Conservation (phyloP, 2,113 vertebrate species). For the Megaceryle maxima region DNA sequence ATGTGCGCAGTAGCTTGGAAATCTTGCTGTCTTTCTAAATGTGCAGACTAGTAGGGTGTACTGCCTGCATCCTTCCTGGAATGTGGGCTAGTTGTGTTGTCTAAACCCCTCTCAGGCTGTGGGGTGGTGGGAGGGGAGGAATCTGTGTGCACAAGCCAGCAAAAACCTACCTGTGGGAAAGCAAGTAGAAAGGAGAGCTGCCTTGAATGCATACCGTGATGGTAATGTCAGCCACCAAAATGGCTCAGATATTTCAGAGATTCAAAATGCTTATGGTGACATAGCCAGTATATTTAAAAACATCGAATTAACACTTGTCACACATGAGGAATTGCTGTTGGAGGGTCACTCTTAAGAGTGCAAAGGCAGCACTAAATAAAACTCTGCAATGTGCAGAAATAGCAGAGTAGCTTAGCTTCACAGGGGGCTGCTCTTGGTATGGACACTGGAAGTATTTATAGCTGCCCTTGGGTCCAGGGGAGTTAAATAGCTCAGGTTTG, state of each 20-base stretch:
- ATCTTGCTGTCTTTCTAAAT: not conserved
- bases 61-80: not conserved
- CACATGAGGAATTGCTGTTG: not conserved
- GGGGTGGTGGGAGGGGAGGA: fast-evolving
- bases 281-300: not conserved
- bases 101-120: not conserved
- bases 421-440: not conserved
- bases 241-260: not conserved
- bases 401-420: not conserved
- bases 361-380: not conserved
- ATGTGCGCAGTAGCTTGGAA: not conserved
- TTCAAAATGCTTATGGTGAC: not conserved
- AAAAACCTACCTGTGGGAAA: not conserved
- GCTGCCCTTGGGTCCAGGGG: not conserved
- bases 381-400: not conserved
- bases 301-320: not conserved
- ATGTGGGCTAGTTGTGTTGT: not conserved
- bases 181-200: not conserved
- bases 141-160: not conserved
- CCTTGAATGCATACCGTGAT: not conserved
- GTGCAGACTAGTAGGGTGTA: not conserved
- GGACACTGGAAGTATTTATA: not conserved
- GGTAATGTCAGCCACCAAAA: not conserved
- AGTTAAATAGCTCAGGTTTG: not conserved
- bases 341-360: not conserved